Evolutionary conservation across 2,113 vertebrate genomes (phyloP).

Genomic region (Limnothrissa miodon): DNA sequence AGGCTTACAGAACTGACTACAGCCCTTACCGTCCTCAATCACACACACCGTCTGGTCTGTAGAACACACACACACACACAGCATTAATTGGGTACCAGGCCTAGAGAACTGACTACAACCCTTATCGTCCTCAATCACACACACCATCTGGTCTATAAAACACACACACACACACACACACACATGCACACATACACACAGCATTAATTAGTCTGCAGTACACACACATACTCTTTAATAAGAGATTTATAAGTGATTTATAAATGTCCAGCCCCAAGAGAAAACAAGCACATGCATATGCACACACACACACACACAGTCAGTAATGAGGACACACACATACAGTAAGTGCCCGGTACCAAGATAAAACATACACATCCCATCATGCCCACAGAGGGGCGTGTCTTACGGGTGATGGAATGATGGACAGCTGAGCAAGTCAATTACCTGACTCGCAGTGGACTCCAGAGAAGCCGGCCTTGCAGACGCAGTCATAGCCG

Average conservation of each 20-base stretch:
- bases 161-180: not conserved
- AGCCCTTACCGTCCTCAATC: constrained; percentile 64
- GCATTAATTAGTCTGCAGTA: no score
- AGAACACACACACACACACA: not conserved
- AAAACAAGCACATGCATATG: not conserved
- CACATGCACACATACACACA: not conserved
- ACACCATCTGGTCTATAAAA: constrained; percentile 65
- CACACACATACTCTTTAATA: not conserved
- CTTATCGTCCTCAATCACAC: constrained; percentile 59
- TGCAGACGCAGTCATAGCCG: constrained; percentile 76
- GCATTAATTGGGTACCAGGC: no score
- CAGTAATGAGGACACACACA: not conserved
- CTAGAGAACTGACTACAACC: constrained; percentile 78
- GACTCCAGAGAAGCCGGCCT: constrained; percentile 68
- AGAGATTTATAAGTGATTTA: no score
- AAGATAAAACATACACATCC: no score
- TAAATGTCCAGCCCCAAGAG: no score
- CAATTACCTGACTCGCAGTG: constrained; percentile 70
- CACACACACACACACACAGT: not conserved
- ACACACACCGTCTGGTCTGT: constrained; percentile 68
- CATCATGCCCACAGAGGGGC: no score
- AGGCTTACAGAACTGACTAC: constrained; percentile 77
- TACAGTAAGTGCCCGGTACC: not conserved
- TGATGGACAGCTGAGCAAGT: not conserved
- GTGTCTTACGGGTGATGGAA: not conserved